Conservation (phyloP, 2,888 invertebrate genomes). For the Heterodera filipjevi region DNA sequence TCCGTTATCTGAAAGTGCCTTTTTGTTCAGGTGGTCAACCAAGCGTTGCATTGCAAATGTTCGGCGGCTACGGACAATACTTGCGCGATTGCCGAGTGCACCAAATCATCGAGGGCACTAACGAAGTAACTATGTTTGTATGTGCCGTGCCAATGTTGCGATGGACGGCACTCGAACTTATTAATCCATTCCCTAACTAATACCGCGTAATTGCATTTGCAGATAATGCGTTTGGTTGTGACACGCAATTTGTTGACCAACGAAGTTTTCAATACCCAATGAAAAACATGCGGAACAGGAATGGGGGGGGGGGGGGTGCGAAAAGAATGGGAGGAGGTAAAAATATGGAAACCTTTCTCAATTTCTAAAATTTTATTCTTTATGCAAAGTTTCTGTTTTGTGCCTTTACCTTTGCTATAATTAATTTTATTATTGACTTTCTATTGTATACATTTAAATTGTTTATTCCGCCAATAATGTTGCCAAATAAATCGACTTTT, state of each 20-base stretch:
- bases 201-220: neutral
- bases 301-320: neutral
- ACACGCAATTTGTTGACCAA: slow-evolving; percentile 33
- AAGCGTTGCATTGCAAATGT: slow-evolving; percentile 71
- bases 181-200: too few species aligned
- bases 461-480: too few species aligned
- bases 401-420: too few species aligned
- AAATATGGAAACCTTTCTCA: too few species aligned
- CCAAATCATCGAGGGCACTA: slow-evolving; percentile 60
- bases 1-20: neutral
- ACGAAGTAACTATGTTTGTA: slow-evolving; percentile 46
- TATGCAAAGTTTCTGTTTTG: too few species aligned
- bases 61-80: slow-evolving; percentile 72
- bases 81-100: slow-evolving; percentile 71
- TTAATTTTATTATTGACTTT: too few species aligned
- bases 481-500: too few species aligned
- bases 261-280: slow-evolving; percentile 23
- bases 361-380: neutral
- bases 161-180: neutral
- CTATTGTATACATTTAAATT: too few species aligned
- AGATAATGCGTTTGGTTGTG: slow-evolving; percentile 36
- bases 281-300: too few species aligned
- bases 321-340: too few species aligned
- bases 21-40: slow-evolving; percentile 68
- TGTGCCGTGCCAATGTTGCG: neutral